Conservation (phyloP, 2,113 vertebrate species). For the Protobothrops flavoviridis region DNA sequence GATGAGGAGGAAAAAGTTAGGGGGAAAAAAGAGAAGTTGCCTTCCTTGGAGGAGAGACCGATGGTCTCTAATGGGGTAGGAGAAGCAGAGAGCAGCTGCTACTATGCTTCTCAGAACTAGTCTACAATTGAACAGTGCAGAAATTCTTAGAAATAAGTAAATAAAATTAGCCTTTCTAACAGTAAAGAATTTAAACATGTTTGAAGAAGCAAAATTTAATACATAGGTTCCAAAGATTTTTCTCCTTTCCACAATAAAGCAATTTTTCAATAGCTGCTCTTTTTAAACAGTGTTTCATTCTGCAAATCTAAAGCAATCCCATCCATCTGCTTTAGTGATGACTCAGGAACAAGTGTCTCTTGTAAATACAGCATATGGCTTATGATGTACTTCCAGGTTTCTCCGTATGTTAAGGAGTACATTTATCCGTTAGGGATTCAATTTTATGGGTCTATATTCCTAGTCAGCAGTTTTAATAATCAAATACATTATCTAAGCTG, state of each 20-base stretch:
- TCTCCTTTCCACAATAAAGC: neutral
- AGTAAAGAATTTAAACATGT: neutral
- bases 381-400: neutral
- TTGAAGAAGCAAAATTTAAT: neutral
- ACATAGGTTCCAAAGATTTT: neutral
- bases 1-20: neutral
- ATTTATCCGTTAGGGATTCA: neutral
- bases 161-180: neutral
- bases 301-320: neutral
- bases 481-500: neutral
- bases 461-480: neutral
- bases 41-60: neutral
- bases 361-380: neutral
- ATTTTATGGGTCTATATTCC: neutral
- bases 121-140: neutral
- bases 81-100: neutral
- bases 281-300: neutral
- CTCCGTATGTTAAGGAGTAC: neutral
- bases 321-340: neutral
- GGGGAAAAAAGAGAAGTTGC: neutral
- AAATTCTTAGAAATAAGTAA: neutral
- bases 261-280: neutral
- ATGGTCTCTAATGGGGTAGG: neutral
- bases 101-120: neutral
- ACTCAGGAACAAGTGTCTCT: neutral